Evolutionary conservation across 2,888 invertebrate species (phyloP).

Genomic region (Phorcus lineatus): DNA sequence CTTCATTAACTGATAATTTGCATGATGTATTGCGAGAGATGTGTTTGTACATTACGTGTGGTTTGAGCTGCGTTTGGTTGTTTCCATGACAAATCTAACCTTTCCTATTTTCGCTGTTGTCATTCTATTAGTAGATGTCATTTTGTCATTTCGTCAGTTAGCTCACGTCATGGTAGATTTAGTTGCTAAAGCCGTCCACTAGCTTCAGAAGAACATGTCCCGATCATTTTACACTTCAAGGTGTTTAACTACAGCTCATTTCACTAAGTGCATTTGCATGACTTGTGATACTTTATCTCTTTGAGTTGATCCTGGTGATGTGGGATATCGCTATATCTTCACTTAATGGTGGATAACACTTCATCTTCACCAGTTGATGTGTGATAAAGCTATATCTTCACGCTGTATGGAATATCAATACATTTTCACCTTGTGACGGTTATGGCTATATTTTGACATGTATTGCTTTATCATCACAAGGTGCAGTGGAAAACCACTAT

Average conservation of each 20-base stretch:
- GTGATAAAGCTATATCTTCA: too few species aligned
- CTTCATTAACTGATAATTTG: slow-evolving; percentile 3
- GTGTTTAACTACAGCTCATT: neutral
- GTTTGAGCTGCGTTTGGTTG: slow-evolving; percentile 14
- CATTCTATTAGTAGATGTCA: neutral
- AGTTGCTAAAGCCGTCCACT: slow-evolving; percentile 20
- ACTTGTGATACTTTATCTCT: neutral
- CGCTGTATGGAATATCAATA: too few species aligned
- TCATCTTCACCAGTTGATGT: neutral
- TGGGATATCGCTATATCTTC: neutral
- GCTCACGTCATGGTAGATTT: neutral
- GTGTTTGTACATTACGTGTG: slow-evolving; percentile 20
- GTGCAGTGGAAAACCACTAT: neutral
- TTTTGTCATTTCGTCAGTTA: neutral
- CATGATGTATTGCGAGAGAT: slow-evolving; percentile 14
- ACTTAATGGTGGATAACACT: neutral
- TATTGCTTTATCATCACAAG: too few species aligned
- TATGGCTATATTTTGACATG: too few species aligned
- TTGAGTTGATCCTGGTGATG: neutral
- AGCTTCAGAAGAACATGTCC: neutral
- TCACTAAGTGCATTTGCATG: slow-evolving; percentile 18
- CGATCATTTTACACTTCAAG: neutral
- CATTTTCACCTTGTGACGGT: too few species aligned
- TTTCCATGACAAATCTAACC: slow-evolving; percentile 7
- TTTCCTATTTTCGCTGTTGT: neutral